Evolutionary conservation across 2,113 vertebrate species (phyloP).

Genomic region (Gymnorhina tibicen): DNA sequence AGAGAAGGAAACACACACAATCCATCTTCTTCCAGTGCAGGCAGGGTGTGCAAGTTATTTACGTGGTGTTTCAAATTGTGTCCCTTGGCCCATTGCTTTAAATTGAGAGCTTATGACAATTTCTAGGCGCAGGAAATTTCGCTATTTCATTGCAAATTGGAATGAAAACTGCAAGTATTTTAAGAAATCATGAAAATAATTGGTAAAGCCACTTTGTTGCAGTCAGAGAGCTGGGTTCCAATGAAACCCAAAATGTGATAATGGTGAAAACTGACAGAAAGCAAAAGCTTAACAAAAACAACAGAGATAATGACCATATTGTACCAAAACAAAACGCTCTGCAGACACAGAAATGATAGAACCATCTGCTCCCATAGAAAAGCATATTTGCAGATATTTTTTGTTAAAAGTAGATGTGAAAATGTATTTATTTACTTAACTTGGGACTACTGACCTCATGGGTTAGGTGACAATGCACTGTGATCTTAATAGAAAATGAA

Average conservation of each 20-base stretch:
- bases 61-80: not conserved
- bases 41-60: not conserved
- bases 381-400: not conserved
- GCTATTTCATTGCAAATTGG: not conserved
- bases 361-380: not conserved
- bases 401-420: not conserved
- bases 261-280: constrained; percentile 3
- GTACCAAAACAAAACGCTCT: not conserved
- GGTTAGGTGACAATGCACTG: not conserved
- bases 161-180: not conserved
- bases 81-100: not conserved
- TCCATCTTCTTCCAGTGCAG: not conserved
- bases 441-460: not conserved
- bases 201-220: not conserved
- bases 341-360: not conserved
- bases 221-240: not conserved
- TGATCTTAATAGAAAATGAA: not conserved
- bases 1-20: not conserved
- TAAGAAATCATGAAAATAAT: not conserved
- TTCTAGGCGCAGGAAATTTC: not conserved
- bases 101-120: not conserved
- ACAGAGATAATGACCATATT: not conserved
- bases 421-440: not conserved
- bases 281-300: not conserved
- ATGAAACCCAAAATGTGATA: not conserved